A percentile compares a stretch with the other conserved stretches of the same genome.
Evolutionary conservation across 2,797 vertebrate species (phyloP).

Genomic region (Mus minutoides): DNA sequence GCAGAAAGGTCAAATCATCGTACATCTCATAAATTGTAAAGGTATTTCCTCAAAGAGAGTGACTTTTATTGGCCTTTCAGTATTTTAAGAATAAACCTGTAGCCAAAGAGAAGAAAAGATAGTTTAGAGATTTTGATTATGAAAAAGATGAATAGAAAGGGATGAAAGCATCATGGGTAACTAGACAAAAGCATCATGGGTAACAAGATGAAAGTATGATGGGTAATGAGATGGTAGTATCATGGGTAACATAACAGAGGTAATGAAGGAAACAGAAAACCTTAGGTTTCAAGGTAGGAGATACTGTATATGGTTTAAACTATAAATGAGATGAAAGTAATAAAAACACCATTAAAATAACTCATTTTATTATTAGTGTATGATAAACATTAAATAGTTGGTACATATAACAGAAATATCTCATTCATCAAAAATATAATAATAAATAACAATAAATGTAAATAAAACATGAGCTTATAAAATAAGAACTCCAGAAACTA

Average conservation of each 20-base stretch:
- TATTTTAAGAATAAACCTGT: background rate
- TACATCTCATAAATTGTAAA: background rate
- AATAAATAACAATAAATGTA: background rate
- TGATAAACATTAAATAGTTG: background rate
- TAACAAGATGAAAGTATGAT: background rate
- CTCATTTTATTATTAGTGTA: too few species aligned
- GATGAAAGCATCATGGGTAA: background rate
- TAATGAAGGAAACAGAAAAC: background rate
- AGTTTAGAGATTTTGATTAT: background rate
- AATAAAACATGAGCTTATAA: background rate
- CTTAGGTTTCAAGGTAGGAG: background rate
- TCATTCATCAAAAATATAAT: background rate
- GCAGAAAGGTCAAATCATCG: background rate
- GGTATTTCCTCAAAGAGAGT: background rate
- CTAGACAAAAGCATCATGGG: background rate
- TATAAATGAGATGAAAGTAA: background rate
- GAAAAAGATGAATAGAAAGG: slow-evolving; percentile 10
- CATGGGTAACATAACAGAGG: background rate
- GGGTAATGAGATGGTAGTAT: background rate
- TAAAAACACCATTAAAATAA: background rate
- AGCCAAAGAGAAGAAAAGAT: background rate
- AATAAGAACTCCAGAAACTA: background rate
- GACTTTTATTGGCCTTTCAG: background rate
- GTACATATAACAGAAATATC: background rate
- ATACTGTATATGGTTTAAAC: background rate